Evolutionary conservation across 1,140 invertebrate species (phyloP).

Genomic region (Telenomus remus): DNA sequence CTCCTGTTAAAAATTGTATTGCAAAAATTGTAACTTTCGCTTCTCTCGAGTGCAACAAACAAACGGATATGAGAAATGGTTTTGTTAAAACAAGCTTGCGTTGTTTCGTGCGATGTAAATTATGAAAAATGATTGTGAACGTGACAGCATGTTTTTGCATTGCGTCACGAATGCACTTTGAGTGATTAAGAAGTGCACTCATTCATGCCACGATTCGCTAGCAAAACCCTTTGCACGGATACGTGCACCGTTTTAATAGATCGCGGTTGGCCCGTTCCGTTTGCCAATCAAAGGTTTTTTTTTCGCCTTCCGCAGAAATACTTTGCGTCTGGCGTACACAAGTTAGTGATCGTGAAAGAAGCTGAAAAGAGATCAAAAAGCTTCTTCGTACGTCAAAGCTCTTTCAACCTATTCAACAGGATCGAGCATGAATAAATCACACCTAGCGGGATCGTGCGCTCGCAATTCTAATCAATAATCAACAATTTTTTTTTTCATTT

Average conservation of each 20-base stretch:
- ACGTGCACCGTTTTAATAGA: slow-evolving; percentile 31
- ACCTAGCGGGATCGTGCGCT: slow-evolving; percentile 9
- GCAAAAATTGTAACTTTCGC: background rate
- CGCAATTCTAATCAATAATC: no score
- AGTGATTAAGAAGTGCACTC: slow-evolving; percentile 41
- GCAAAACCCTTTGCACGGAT: slow-evolving; percentile 21
- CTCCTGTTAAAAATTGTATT: no score
- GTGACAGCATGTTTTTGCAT: slow-evolving; percentile 15
- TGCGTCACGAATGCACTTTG: slow-evolving; percentile 30
- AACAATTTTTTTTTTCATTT: no score
- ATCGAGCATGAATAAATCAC: slow-evolving; percentile 36
- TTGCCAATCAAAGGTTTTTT: slow-evolving; percentile 29
- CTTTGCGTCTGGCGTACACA: slow-evolving; percentile 7
- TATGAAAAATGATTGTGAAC: slow-evolving; percentile 6
- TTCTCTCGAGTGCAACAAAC: slow-evolving; percentile 2
- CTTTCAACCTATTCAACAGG: slow-evolving; percentile 3
- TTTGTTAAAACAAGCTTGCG: slow-evolving; percentile 6
- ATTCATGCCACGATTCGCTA: slow-evolving; percentile 31
- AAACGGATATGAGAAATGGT: no score
- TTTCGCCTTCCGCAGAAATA: slow-evolving; percentile 35
- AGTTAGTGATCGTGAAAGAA: slow-evolving; percentile 26
- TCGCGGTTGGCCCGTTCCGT: slow-evolving; percentile 14
- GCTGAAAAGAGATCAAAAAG: slow-evolving; percentile 3
- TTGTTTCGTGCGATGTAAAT: background rate
- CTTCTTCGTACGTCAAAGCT: background rate